phyloP scores from a whole-genome alignment of 1,140 invertebrate genomes.

The Druon quercuslanigerum region DNA sequence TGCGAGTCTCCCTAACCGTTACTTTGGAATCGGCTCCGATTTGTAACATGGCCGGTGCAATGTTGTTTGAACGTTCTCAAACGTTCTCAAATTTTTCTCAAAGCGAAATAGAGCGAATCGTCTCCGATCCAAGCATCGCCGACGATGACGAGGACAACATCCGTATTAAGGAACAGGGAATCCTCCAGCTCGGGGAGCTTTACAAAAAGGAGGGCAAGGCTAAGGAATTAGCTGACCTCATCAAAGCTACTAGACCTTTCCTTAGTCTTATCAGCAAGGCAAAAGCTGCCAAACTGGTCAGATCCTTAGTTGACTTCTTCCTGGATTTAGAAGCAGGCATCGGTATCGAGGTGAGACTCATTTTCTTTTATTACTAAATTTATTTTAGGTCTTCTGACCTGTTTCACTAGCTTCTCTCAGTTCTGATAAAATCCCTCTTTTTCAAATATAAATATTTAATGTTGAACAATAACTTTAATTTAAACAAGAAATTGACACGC shows the following conservation, averaged over 20 bases:
- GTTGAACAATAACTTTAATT: too few relatives aligned
- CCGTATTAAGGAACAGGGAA: constrained; percentile 91
- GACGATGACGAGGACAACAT: constrained; percentile 91
- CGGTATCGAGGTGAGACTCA: constrained; percentile 85
- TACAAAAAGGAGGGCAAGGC: constrained; percentile 95
- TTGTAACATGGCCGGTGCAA: constrained; percentile 86
- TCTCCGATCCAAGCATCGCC: constrained; percentile 79
- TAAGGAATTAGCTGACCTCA: constrained; percentile 94
- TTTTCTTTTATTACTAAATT: not conserved
- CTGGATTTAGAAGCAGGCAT: constrained; percentile 96
- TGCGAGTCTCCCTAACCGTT: not conserved
- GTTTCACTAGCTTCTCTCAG: too few relatives aligned
- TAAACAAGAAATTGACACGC: too few relatives aligned
- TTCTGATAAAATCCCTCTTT: too few relatives aligned
- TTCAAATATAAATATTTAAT: too few relatives aligned
- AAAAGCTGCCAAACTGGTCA: constrained; percentile 98
- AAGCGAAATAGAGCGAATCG: constrained; percentile 75
- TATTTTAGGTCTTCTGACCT: too few relatives aligned
- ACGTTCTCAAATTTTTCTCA: too few relatives aligned
- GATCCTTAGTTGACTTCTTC: constrained; percentile 97
- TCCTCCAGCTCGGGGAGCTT: constrained; percentile 90
- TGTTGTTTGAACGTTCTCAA: constrained; percentile 88
- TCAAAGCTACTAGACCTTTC: constrained; percentile 95
- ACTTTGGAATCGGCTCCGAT: constrained; percentile 1
- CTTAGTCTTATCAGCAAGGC: constrained; percentile 97